Conservation (phyloP, 2,797 vertebrate species). For the Lateolabrax maculatus region DNA sequence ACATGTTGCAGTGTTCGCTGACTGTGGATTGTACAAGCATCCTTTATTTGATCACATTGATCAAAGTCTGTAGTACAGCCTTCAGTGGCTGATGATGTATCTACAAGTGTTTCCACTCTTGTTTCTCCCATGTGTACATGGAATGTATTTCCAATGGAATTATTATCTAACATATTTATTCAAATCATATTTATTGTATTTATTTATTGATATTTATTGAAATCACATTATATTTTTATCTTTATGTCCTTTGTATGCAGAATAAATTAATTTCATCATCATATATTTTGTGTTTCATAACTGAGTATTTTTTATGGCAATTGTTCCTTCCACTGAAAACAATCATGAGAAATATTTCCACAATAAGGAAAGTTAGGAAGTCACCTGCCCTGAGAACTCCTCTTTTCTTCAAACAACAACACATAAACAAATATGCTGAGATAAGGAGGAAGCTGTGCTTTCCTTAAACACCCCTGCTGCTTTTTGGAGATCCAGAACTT, state of each 20-base stretch:
- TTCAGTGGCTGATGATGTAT: constrained; percentile 5
- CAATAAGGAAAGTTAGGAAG: constrained; percentile 13
- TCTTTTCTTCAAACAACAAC: constrained; percentile 49
- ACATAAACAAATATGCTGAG: constrained; percentile 32
- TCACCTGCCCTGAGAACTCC: constrained; percentile 49
- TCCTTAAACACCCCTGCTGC: constrained; percentile 81
- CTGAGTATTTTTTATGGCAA: background rate
- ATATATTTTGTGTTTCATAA: constrained; percentile 7
- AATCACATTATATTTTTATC: constrained; percentile 16
- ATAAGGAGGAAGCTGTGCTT: constrained; percentile 85
- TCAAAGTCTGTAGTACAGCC: constrained; percentile 55
- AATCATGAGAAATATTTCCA: background rate
- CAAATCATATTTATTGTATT: constrained; percentile 74
- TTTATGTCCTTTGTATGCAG: background rate
- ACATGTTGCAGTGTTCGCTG: background rate
- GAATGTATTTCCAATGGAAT: constrained; percentile 69
- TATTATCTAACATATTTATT: constrained; percentile 59
- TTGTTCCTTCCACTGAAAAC: constrained; percentile 29
- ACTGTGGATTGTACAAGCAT: background rate
- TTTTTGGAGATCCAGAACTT: constrained; percentile 58
- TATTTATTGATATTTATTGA: constrained; percentile 74
- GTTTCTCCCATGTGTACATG: constrained; percentile 33
- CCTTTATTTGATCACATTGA: constrained; percentile 74
- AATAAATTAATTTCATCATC: constrained; percentile 42
- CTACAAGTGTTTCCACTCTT: constrained; percentile 47